phyloP scores from a whole-genome alignment of 2,888 invertebrate species.

The Parnassius mnemosyne region DNA sequence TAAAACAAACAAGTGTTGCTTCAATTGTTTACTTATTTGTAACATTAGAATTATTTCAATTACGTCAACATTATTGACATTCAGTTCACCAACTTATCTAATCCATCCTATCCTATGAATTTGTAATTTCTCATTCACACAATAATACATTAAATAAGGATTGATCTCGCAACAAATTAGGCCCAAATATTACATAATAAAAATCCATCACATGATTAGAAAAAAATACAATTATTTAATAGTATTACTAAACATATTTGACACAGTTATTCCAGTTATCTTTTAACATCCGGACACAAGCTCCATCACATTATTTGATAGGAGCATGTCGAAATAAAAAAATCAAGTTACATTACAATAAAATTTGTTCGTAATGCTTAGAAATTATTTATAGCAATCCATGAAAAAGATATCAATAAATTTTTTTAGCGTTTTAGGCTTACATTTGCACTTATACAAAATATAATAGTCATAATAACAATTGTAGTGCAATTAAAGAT shows the following conservation, averaged over 20 bases:
- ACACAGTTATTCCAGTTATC: neutral
- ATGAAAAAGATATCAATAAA: no score
- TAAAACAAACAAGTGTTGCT: slow-evolving; percentile 1
- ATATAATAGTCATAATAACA: no score
- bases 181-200: neutral
- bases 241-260: neutral
- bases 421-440: no score
- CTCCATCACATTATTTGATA: neutral
- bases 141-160: neutral
- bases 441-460: no score
- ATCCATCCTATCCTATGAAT: neutral
- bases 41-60: neutral
- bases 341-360: neutral
- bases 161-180: neutral
- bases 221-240: neutral
- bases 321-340: neutral
- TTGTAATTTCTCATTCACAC: neutral
- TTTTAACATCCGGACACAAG: neutral
- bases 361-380: neutral
- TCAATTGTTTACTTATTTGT: slow-evolving; percentile 3
- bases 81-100: neutral
- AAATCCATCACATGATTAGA: neutral
- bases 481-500: no score
- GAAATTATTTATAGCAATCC: no score
- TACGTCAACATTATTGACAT: neutral